phyloP scores from a whole-genome alignment of 2,797 vertebrate species.

The Hydrolagus colliei region DNA sequence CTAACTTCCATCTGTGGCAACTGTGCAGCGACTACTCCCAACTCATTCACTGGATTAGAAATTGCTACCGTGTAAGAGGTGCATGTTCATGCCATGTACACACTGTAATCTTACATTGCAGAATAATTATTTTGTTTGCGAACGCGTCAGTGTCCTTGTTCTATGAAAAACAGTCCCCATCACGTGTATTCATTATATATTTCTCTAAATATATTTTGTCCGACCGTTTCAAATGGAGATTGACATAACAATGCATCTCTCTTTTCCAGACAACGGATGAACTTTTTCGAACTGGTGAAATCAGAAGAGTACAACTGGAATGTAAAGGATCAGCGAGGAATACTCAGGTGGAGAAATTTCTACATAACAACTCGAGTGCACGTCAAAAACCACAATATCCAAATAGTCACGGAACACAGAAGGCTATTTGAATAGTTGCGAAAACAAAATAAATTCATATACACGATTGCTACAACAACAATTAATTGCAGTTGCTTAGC shows the following conservation, averaged over 20 bases:
- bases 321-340: slow-evolving; percentile 80
- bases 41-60: background rate
- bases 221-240: background rate
- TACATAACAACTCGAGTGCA: background rate
- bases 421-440: too few species aligned
- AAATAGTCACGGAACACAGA: background rate
- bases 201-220: background rate
- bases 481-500: too few species aligned
- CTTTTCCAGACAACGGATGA: slow-evolving; percentile 75
- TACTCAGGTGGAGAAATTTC: slow-evolving; percentile 73
- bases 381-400: background rate
- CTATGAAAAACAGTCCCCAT: background rate
- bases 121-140: background rate
- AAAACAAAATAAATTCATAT: too few species aligned
- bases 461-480: too few species aligned
- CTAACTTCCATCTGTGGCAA: background rate
- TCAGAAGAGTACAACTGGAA: slow-evolving; percentile 93
- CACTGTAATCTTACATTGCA: background rate
- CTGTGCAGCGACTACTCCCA: background rate
- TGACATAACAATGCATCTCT: slow-evolving; percentile 36
- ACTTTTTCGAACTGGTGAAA: slow-evolving; percentile 90
- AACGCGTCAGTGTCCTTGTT: background rate
- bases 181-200: background rate
- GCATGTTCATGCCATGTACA: background rate
- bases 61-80: background rate